Evolutionary conservation across 2,888 invertebrate genomes (phyloP).

Genomic region (Ptychoptera contaminata): DNA sequence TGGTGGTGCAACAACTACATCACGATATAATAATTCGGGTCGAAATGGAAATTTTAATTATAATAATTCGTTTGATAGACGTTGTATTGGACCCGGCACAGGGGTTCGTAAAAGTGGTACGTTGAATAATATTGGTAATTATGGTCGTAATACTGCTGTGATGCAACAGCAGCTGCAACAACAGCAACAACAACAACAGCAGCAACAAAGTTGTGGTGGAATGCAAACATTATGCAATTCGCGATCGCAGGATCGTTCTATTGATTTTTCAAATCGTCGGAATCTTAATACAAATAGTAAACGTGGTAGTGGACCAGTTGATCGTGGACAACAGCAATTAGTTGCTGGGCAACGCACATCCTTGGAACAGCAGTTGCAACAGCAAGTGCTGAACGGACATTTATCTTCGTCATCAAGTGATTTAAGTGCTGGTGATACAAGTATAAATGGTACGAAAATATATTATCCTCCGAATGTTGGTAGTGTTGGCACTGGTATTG

Average conservation of each 20-base stretch:
- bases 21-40: slow-evolving; percentile 7
- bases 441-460: neutral
- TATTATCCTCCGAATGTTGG: neutral
- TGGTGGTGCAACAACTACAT: slow-evolving; percentile 8
- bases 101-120: slow-evolving; percentile 30
- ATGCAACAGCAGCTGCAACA: slow-evolving; percentile 1
- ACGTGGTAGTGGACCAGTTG: neutral
- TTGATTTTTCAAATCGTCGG: neutral
- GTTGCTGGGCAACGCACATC: slow-evolving; percentile 3
- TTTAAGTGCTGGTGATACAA: slow-evolving; percentile 4
- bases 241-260: slow-evolving; percentile 6
- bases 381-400: slow-evolving; percentile 6
- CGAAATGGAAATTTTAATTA: slow-evolving; percentile 2
- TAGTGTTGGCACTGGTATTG: slow-evolving; percentile 4
- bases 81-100: slow-evolving; percentile 14
- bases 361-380: neutral
- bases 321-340: slow-evolving; percentile 2
- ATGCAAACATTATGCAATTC: slow-evolving; percentile 16
- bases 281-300: neutral
- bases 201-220: slow-evolving; percentile 11
- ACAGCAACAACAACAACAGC: neutral
- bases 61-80: slow-evolving; percentile 25
- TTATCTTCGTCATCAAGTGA: slow-evolving; percentile 7
- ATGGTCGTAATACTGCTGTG: slow-evolving; percentile 6
- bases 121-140: slow-evolving; percentile 20